These are phyloP conservation scores for Magallana nippona DNA, from an alignment of 2,888 invertebrate genomes.

Conservation along the genomic window DNA sequence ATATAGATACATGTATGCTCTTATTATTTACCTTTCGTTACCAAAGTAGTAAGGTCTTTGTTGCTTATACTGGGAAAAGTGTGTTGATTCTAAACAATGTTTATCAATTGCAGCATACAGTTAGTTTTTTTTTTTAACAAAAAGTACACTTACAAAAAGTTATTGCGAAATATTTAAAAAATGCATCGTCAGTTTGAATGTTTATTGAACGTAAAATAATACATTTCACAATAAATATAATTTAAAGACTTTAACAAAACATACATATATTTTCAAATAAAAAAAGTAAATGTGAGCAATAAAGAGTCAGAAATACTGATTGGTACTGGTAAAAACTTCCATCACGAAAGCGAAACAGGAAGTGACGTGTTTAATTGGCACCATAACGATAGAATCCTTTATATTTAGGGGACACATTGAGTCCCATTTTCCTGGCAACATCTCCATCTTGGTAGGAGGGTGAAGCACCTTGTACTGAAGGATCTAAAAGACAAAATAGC, in stretches of 20 bases:
- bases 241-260: too few species aligned
- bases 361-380: conserved; percentile 8
- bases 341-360: not conserved
- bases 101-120: too few species aligned
- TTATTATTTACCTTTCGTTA: too few species aligned
- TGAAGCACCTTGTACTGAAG: conserved; percentile 11
- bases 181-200: too few species aligned
- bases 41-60: too few species aligned
- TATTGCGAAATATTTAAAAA: too few species aligned
- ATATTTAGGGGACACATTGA: conserved; percentile 60
- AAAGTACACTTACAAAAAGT: too few species aligned
- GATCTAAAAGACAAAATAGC: conserved; percentile 21
- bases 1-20: too few species aligned
- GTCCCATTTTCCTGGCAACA: conserved; percentile 57
- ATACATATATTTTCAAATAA: not conserved
- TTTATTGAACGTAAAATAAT: too few species aligned
- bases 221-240: not conserved
- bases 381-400: conserved; percentile 63
- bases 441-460: conserved; percentile 45
- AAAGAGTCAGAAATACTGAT: conserved; percentile 30
- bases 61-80: too few species aligned
- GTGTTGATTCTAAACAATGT: too few species aligned
- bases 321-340: conserved; percentile 14
- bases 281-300: conserved; percentile 6
- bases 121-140: too few species aligned